phyloP scores from a whole-genome alignment of 2,888 invertebrate species.

The Rapana venosa region DNA sequence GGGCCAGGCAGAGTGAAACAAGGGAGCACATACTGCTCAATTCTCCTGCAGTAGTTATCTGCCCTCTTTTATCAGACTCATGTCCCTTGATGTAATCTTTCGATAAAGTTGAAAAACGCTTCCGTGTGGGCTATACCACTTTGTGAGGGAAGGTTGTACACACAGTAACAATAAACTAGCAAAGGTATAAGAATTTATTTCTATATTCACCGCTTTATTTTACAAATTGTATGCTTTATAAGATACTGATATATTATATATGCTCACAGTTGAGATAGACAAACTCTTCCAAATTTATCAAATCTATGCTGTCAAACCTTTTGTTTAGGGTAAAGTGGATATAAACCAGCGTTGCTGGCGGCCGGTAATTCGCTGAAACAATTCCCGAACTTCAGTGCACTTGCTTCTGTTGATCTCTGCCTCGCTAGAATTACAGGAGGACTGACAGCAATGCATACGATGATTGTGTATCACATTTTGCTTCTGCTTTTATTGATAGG shows the following conservation, averaged over 20 bases:
- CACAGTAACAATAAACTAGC: not conserved
- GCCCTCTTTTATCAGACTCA: not conserved
- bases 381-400: not conserved
- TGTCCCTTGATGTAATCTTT: not conserved
- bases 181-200: not conserved
- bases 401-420: not conserved
- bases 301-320: not conserved
- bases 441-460: constrained; percentile 13
- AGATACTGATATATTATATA: not conserved
- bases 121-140: not conserved
- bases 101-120: not conserved
- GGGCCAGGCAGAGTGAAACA: not conserved
- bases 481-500: not conserved
- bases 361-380: not conserved
- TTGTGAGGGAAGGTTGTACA: not conserved
- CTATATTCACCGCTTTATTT: not conserved
- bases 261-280: not conserved
- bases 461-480: constrained; percentile 17
- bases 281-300: not conserved
- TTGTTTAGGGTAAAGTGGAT: not conserved
- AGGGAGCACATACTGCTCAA: not conserved
- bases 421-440: not conserved
- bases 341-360: constrained; percentile 12
- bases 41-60: not conserved
- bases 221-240: not conserved